A percentile compares a stretch with the other conserved stretches of the same genome.
phyloP scores from a whole-genome alignment of 1,140 invertebrate species.

The Hycleus cichorii region DNA sequence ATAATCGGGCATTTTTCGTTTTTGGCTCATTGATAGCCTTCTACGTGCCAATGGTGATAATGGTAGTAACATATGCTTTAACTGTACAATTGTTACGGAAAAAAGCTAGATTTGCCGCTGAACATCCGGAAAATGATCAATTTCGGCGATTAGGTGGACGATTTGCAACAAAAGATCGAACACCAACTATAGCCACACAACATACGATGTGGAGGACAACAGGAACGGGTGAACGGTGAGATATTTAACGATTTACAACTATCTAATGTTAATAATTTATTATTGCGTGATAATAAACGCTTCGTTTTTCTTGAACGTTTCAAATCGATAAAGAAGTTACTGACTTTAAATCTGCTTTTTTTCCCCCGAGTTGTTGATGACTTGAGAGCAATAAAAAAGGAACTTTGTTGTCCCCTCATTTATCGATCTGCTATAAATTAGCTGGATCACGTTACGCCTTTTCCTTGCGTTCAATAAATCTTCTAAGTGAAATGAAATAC shows the following conservation, averaged over 20 bases:
- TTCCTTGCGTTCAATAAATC: no score
- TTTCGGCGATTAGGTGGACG: slow-evolving; percentile 54
- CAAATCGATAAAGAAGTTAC: no score
- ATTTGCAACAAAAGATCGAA: slow-evolving; percentile 49
- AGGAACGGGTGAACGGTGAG: slow-evolving; percentile 36
- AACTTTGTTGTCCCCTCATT: no score
- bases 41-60: slow-evolving; percentile 88
- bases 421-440: no score
- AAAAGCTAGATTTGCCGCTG: slow-evolving; percentile 60
- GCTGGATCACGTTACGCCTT: no score
- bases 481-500: no score
- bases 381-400: no score
- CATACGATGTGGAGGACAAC: slow-evolving; percentile 43
- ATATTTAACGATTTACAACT: background rate
- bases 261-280: no score
- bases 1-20: slow-evolving; percentile 79
- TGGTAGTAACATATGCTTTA: slow-evolving; percentile 82
- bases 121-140: slow-evolving; percentile 52
- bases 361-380: no score
- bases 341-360: no score
- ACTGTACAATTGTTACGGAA: slow-evolving; percentile 77
- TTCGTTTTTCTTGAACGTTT: no score
- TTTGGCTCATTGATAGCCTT: slow-evolving; percentile 85
- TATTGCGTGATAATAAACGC: no score
- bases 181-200: slow-evolving; percentile 38